A percentile compares a stretch with the other conserved stretches of the same genome.
These are phyloP conservation scores for Chrysaora quinquecirrha DNA, from an alignment of 30 jellyfish, hydroid and myxozoan genomes.

Conservation along the genomic window DNA sequence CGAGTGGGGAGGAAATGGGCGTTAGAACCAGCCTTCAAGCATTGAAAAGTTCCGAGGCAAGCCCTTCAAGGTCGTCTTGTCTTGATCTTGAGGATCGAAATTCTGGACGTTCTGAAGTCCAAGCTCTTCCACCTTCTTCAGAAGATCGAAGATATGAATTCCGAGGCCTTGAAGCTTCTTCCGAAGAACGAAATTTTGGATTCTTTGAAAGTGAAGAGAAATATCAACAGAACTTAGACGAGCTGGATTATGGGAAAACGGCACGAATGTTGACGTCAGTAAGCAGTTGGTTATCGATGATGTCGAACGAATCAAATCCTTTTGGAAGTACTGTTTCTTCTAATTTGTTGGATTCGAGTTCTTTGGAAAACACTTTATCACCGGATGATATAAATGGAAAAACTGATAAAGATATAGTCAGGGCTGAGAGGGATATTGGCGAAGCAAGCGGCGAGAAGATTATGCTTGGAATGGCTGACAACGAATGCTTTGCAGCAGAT, in stretches of 20 bases:
- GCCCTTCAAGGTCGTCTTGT: no score
- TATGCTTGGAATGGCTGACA: no score
- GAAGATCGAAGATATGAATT: no score
- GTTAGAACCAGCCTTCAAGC: not conserved
- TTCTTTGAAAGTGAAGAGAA: not conserved
- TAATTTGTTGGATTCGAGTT: not conserved
- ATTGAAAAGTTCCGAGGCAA: no score
- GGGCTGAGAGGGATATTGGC: not conserved
- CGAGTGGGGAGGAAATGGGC: not conserved
- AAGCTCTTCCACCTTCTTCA: not conserved
- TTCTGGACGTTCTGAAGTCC: no score
- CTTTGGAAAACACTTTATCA: not conserved
- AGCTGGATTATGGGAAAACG: conserved; percentile 46
- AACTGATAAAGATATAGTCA: not conserved
- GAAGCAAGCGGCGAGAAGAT: no score
- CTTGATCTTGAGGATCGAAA: not conserved
- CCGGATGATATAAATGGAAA: conserved; percentile 11
- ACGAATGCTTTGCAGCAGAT: no score
- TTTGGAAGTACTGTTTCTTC: not conserved
- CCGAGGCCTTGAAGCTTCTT: not conserved
- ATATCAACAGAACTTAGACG: conserved; percentile 42
- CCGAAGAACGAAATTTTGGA: not conserved
- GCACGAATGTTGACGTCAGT: conserved; percentile 35
- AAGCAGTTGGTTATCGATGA: conserved; percentile 40
- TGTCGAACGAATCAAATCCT: conserved; percentile 34